These are phyloP conservation scores for Hipposideros larvatus DNA, from an alignment of 2,797 vertebrate genomes.

Conservation along the genomic window DNA sequence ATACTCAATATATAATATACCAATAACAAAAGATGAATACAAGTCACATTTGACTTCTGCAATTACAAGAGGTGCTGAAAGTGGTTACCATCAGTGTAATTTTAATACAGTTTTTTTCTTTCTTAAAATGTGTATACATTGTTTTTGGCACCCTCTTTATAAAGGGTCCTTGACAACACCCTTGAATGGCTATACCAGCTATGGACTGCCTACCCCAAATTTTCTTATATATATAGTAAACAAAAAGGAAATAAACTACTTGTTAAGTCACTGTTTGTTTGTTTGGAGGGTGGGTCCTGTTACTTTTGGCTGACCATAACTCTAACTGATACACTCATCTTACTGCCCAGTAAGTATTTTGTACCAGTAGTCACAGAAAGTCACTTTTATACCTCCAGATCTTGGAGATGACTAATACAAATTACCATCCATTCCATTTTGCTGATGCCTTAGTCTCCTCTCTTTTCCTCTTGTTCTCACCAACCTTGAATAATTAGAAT, in stretches of 20 bases:
- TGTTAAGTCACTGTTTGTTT: neutral
- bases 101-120: too few relatives aligned
- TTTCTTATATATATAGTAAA: neutral
- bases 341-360: neutral
- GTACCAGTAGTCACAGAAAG: neutral
- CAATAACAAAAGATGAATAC: too few relatives aligned
- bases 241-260: neutral
- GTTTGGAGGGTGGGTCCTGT: neutral
- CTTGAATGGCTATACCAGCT: neutral
- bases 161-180: neutral
- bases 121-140: too few relatives aligned
- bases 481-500: neutral
- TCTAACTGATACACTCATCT: neutral
- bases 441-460: neutral
- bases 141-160: too few relatives aligned
- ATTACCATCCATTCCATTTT: neutral
- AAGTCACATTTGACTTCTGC: too few relatives aligned
- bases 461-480: neutral
- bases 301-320: neutral
- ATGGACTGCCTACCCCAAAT: neutral
- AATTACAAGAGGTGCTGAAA: too few relatives aligned
- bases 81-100: too few relatives aligned
- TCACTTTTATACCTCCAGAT: neutral
- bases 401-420: neutral
- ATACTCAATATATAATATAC: too few relatives aligned